These are phyloP conservation scores for Siphlonurus alternatus DNA, from an alignment of 2,888 invertebrate species.

Conservation along the genomic window DNA sequence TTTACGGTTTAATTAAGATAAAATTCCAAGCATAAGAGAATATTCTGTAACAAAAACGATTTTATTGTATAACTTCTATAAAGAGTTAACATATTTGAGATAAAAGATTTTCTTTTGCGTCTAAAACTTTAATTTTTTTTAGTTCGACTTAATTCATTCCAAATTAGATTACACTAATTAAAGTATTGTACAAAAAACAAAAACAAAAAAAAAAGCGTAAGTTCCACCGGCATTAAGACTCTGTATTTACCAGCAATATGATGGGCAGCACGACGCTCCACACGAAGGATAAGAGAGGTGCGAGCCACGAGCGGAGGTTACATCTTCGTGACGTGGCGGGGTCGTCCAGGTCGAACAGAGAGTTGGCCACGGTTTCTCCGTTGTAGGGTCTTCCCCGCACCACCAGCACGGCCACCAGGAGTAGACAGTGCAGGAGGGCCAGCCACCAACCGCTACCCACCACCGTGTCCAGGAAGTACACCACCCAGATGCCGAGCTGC, in stretches of 20 bases:
- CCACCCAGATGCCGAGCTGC: constrained; percentile 58
- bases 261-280: constrained; percentile 82
- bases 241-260: constrained; percentile 47
- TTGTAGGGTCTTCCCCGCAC: constrained; percentile 75
- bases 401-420: constrained; percentile 68
- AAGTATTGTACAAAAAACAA: background rate
- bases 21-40: no score
- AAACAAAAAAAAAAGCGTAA: constrained; percentile 12
- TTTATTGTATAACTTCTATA: no score
- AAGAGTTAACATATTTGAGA: no score
- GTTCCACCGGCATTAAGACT: background rate
- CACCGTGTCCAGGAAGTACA: constrained; percentile 72
- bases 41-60: no score
- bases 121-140: no score
- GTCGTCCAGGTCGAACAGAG: constrained; percentile 29
- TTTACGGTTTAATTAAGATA: no score
- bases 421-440: constrained; percentile 54
- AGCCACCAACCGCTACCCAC: constrained; percentile 81
- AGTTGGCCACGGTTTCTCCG: constrained; percentile 51
- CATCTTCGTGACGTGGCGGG: background rate
- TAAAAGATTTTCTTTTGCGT: no score
- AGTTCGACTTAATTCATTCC: no score
- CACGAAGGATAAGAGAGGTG: constrained; percentile 57
- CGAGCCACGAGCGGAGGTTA: constrained; percentile 30
- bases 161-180: no score